These are phyloP conservation scores for Spodoptera litura DNA, from an alignment of 1,140 invertebrate species.

Conservation along the genomic window DNA sequence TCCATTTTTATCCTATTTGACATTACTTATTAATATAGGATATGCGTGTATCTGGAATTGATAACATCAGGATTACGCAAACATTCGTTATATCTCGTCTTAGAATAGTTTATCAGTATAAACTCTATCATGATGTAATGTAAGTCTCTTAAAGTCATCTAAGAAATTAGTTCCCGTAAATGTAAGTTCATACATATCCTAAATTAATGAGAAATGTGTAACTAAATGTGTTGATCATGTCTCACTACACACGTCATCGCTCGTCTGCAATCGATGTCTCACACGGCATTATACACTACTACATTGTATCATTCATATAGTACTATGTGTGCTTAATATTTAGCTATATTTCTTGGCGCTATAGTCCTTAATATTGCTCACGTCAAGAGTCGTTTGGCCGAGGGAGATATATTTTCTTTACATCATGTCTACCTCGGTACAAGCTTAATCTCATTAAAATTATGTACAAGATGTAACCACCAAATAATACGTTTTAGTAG, in stretches of 20 bases:
- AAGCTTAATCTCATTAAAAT: conserved; percentile 77
- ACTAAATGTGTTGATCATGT: conserved; percentile 43
- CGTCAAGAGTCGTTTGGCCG: conserved; percentile 36
- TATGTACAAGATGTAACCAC: conserved; percentile 84
- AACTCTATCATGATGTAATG: background rate
- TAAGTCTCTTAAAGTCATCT: background rate
- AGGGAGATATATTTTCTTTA: conserved; percentile 31
- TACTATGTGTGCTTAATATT: conserved; percentile 60
- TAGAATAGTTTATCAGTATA: too few relatives aligned
- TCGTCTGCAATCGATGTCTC: conserved; percentile 23
- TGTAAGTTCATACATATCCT: conserved; percentile 16
- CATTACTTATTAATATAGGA: conserved; percentile 40
- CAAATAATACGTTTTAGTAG: conserved; percentile 82
- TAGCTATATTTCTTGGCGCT: conserved; percentile 52
- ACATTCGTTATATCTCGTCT: too few relatives aligned
- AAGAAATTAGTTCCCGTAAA: too few relatives aligned
- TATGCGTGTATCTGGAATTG: conserved; percentile 5
- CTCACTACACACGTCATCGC: conserved; percentile 35
- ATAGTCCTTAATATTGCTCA: conserved; percentile 45
- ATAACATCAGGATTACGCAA: background rate
- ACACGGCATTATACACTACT: conserved; percentile 50
- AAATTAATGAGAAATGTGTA: conserved; percentile 13
- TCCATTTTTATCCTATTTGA: conserved; percentile 69
- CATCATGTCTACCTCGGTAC: conserved; percentile 11
- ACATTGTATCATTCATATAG: conserved; percentile 52